Evolutionary conservation across 2,888 invertebrate genomes (phyloP).

Genomic region (Acrocyrtus sp.): DNA sequence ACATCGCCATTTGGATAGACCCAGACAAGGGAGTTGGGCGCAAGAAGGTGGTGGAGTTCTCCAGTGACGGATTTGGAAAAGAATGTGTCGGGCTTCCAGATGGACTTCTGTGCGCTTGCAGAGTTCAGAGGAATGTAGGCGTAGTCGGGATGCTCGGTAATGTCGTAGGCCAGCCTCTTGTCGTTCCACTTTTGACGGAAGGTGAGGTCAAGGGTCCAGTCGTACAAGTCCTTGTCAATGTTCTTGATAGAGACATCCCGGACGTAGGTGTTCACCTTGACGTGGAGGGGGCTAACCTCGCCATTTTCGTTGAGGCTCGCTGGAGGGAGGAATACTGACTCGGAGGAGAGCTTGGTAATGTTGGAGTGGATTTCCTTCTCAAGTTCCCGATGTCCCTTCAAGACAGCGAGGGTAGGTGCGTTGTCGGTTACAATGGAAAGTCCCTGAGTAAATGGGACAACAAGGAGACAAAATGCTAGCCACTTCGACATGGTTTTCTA

Average conservation of each 20-base stretch:
- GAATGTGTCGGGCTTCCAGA: constrained; percentile 7
- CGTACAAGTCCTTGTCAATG: neutral
- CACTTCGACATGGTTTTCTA: neutral
- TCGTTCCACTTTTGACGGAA: neutral
- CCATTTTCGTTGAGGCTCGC: neutral
- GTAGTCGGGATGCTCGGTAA: neutral
- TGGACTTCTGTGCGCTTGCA: neutral
- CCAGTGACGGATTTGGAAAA: neutral
- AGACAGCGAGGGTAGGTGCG: neutral
- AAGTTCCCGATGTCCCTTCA: neutral
- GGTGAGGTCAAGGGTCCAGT: neutral
- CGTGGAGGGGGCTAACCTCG: neutral
- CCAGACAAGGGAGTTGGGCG: neutral
- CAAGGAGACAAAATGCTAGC: neutral
- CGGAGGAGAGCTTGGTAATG: neutral
- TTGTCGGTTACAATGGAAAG: neutral
- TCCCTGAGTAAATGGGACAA: neutral
- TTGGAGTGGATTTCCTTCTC: neutral
- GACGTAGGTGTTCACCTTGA: constrained; percentile 5
- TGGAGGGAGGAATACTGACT: neutral
- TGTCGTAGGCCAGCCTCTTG: neutral
- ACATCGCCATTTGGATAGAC: constrained; percentile 9
- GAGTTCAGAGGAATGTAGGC: neutral
- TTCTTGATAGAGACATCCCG: neutral
- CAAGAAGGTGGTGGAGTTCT: neutral